Evolutionary conservation across 2,888 invertebrate species (phyloP), one percentile per base, ranked within the genome.

Genomic region (Ecdyonurus torrentis): DNA sequence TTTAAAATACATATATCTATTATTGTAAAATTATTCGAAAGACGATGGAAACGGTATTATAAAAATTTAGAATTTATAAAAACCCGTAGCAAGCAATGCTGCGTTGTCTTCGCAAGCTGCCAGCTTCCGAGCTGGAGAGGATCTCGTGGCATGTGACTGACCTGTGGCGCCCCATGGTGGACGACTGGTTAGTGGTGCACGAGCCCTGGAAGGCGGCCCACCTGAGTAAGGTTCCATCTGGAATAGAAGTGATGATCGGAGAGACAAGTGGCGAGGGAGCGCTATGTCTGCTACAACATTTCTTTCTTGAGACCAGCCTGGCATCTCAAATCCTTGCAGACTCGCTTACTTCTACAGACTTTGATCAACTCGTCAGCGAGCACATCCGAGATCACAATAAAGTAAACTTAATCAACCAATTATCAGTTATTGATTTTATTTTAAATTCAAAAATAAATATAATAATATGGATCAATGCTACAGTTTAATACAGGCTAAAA

Each of bases 161-260:
- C 58, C 65, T 66, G 20, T 73, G 70, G 69, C 64, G 71, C 60
- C 71, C 72, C 0, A 67, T 67, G 20, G 65, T 70, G 37, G 72
- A 72, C 62, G 65, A 62, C 1, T 62, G 65, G 0, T 53, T 71
- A 0, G 64, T 72, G 20, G 62, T 67, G 0, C 68, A 66, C 23
- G 67, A 68, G 23, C 69, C 70, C 1, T 24, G 70, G 20, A 52
- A 64, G 23, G 63, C 64, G 0, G 61, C 67, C 19, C 52, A 63
- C 19, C 61, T 64, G 23, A 66, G 66, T 1, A 60, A 65, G 2
- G 63, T 64, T 23, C 59, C 65, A 1, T 53, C 66, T 1, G 62
- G 62, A 2, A 59, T 70, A 3, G 65, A 66, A 19, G 66, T 70
- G 3, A 63, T 71, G 58, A 25, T 72, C 10, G 71, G 71, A 2